These are phyloP conservation scores for Phymatocera aterrima DNA, from an alignment of 2,888 invertebrate species.

Conservation along the genomic window DNA sequence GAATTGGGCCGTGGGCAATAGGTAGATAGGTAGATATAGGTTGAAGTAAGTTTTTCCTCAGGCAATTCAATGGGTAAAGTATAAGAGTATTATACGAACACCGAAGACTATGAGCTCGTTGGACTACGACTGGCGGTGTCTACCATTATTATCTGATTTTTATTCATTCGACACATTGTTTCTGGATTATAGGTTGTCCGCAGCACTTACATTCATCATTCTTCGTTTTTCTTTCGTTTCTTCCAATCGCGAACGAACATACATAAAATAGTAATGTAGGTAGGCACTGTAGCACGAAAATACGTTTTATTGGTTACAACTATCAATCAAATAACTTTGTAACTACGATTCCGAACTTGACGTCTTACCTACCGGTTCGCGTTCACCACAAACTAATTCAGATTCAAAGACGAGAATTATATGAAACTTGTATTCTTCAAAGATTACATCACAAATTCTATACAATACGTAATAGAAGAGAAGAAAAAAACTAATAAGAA, in stretches of 20 bases:
- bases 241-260: no score
- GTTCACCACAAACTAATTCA: no score
- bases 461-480: no score
- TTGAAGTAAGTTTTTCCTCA: background rate
- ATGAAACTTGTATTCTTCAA: no score
- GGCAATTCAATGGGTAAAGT: conserved; percentile 17
- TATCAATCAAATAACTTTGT: no score
- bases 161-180: conserved; percentile 65
- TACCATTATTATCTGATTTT: conserved; percentile 64
- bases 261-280: background rate
- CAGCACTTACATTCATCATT: conserved; percentile 60
- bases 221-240: conserved; percentile 39
- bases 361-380: no score
- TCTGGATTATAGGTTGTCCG: conserved; percentile 63
- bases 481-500: no score
- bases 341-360: no score
- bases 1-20: background rate
- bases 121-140: conserved; percentile 47
- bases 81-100: conserved; percentile 14
- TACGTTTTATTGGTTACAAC: no score
- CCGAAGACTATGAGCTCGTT: conserved; percentile 30
- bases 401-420: no score
- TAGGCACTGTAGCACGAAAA: background rate
- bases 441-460: no score
- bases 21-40: no score